Percentiles rank a stretch among this genome's conserved stretches.
phyloP scores from a whole-genome alignment of 1,140 invertebrate species.

The Forficula auricularia region DNA sequence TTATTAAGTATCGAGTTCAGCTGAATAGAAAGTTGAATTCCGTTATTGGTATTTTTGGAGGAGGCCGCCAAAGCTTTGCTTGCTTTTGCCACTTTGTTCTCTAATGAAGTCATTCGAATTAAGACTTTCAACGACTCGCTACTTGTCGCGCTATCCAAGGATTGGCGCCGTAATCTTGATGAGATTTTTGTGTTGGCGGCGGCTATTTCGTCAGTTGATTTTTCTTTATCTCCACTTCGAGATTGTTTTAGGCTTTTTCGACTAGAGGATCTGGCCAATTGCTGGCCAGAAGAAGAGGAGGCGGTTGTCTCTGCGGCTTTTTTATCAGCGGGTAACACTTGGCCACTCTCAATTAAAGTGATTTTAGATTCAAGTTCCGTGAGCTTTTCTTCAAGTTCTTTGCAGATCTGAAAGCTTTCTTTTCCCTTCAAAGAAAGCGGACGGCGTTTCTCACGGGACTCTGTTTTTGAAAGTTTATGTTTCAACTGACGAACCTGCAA shows the following conservation, averaged over 20 bases:
- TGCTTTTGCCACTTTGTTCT: conserved; percentile 48
- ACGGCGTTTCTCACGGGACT: conserved; percentile 55
- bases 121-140: conserved; percentile 61
- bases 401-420: conserved; percentile 58
- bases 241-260: too few relatives aligned
- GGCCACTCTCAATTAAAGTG: conserved; percentile 36
- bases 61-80: too few relatives aligned
- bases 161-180: conserved; percentile 40
- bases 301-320: conserved; percentile 18
- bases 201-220: too few relatives aligned
- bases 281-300: conserved; percentile 18
- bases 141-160: conserved; percentile 52
- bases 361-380: conserved; percentile 62
- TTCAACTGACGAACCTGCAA: conserved; percentile 45
- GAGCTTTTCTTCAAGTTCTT: conserved; percentile 68
- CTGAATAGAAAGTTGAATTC: too few relatives aligned
- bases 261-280: too few relatives aligned
- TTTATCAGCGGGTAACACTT: conserved; percentile 9
- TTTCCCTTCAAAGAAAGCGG: conserved; percentile 63
- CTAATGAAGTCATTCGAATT: conserved; percentile 50
- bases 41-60: too few relatives aligned
- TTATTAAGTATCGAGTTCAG: too few relatives aligned
- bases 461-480: conserved; percentile 59
- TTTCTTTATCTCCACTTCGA: too few relatives aligned
- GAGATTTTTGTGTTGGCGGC: neutral